Percentiles rank a stretch among this genome's conserved stretches.
These are phyloP conservation scores for Phataginus tricuspis DNA, from an alignment of 2,797 vertebrate species.

Conservation along the genomic window DNA sequence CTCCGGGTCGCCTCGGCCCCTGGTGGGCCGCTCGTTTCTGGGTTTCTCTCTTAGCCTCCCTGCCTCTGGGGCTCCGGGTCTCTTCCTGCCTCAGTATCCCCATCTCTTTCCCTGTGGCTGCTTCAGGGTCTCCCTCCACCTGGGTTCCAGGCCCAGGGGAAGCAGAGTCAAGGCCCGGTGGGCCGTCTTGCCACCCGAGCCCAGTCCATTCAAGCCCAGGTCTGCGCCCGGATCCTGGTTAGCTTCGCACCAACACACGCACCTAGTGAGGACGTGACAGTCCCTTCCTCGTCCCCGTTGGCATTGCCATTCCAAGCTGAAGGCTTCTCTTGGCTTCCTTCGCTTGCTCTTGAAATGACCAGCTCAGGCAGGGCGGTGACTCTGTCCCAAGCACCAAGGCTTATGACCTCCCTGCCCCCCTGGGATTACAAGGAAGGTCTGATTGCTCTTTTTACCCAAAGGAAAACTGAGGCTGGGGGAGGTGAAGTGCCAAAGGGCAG, in stretches of 20 bases:
- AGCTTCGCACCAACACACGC: background rate
- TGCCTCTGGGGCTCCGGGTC: background rate
- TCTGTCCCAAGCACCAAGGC: background rate
- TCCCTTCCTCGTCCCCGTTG: background rate
- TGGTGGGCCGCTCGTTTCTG: background rate
- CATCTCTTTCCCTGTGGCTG: background rate
- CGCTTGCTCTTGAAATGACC: background rate
- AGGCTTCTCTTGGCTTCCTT: background rate
- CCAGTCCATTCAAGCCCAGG: background rate
- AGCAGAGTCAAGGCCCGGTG: background rate
- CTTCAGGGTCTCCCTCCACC: background rate
- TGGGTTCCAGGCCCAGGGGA: background rate
- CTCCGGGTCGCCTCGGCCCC: background rate
- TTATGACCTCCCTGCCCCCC: background rate
- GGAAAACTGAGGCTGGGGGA: background rate
- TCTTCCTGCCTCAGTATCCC: background rate
- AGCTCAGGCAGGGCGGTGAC: background rate
- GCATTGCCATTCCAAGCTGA: background rate
- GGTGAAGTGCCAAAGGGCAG: background rate
- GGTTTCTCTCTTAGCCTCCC: background rate
- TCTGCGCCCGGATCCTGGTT: background rate
- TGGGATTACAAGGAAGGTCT: background rate
- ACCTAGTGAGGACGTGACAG: background rate
- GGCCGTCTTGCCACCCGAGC: background rate
- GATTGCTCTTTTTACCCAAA: background rate